phyloP scores from a whole-genome alignment of 1,140 invertebrate species.

The Saccostrea echinata region DNA sequence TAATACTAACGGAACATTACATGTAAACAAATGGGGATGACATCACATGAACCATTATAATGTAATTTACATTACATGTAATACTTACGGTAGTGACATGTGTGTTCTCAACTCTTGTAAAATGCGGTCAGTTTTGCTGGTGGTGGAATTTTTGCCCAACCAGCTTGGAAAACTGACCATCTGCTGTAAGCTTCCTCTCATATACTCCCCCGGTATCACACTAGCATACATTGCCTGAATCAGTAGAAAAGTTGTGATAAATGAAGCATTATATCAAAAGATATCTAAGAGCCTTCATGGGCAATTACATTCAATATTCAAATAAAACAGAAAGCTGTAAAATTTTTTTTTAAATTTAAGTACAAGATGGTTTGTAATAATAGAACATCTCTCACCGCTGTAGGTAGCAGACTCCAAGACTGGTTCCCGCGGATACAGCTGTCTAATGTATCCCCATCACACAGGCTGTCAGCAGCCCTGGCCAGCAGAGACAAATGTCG shows the following conservation, averaged over 20 bases:
- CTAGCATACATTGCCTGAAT: constrained; percentile 92
- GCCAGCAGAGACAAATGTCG: constrained; percentile 86
- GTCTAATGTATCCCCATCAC: constrained; percentile 92
- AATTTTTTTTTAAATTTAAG: no score
- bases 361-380: not conserved
- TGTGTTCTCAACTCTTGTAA: constrained; percentile 91
- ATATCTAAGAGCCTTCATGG: no score
- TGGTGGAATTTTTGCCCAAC: constrained; percentile 96
- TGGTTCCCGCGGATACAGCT: constrained; percentile 88
- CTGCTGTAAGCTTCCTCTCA: constrained; percentile 88
- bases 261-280: no score
- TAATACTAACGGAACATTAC: no score
- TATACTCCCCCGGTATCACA: constrained; percentile 91
- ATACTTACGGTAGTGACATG: constrained; percentile 86
- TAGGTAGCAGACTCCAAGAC: constrained; percentile 94
- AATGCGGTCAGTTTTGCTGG: constrained; percentile 86
- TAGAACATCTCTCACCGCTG: constrained; percentile 83
- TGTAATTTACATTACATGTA: not conserved
- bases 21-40: no score
- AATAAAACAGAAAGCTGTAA: no score
- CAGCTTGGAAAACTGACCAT: constrained; percentile 95
- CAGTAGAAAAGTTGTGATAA: not conserved
- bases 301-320: no score
- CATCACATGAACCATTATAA: no score
- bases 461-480: constrained; percentile 90